These are phyloP conservation scores for Thaumatotibia leucotreta DNA, from an alignment of 1,140 invertebrate genomes.

Conservation along the genomic window DNA sequence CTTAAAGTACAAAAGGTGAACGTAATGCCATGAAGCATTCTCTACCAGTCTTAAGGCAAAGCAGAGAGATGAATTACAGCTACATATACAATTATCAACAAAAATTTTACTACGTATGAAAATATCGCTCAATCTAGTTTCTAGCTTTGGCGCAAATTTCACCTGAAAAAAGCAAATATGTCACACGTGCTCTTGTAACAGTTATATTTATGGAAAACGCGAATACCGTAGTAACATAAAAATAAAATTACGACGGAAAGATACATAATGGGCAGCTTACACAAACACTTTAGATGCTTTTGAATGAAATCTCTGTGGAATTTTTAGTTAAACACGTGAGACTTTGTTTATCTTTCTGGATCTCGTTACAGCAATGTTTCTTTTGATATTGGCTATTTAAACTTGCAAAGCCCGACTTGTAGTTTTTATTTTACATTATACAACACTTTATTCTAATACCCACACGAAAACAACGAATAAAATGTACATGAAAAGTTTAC, in stretches of 20 bases:
- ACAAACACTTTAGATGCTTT: background rate
- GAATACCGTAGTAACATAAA: background rate
- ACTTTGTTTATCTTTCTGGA: background rate
- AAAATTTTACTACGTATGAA: no score
- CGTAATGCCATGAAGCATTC: no score
- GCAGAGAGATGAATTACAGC: no score
- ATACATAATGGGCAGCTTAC: background rate
- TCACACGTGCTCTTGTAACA: background rate
- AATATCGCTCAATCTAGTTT: no score
- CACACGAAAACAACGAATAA: background rate
- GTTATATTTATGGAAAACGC: background rate
- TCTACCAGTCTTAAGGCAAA: no score
- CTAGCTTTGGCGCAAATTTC: background rate
- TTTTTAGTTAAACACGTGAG: background rate
- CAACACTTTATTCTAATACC: background rate
- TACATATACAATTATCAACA: no score
- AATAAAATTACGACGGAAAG: background rate
- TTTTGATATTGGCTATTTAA: background rate
- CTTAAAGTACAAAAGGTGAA: no score
- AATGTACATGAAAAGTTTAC: no score
- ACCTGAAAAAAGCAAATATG: background rate
- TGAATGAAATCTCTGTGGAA: background rate
- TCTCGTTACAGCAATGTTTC: background rate
- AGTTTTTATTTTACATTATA: background rate
- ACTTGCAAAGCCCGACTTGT: background rate